These are phyloP conservation scores for Neotoxoptera formosana DNA, from an alignment of 1,140 invertebrate genomes.

Conservation along the genomic window DNA sequence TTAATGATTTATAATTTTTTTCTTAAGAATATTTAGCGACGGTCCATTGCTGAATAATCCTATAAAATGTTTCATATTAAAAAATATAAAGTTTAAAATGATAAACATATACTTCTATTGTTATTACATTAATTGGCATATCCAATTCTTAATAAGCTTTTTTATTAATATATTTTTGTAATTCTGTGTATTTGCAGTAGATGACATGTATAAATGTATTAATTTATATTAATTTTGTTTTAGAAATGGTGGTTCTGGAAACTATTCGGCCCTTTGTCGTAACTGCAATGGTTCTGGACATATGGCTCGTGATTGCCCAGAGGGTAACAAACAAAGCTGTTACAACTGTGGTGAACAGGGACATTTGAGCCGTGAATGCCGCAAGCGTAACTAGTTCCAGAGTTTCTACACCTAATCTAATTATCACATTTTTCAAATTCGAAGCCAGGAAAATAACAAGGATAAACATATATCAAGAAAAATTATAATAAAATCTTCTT, in stretches of 20 bases:
- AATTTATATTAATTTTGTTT: neutral
- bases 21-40: too few relatives aligned
- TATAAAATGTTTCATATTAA: too few relatives aligned
- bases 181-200: neutral
- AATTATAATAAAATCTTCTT: slow-evolving; percentile 41
- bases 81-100: too few relatives aligned
- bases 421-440: slow-evolving; percentile 41
- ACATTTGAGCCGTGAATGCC: slow-evolving; percentile 58
- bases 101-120: too few relatives aligned
- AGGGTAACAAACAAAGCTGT: slow-evolving; percentile 59
- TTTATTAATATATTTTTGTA: neutral
- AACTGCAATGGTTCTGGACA: slow-evolving; percentile 58
- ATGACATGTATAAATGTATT: neutral
- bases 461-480: slow-evolving; percentile 32
- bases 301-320: slow-evolving; percentile 59
- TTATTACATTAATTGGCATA: too few relatives aligned
- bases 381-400: slow-evolving; percentile 47
- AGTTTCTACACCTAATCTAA: neutral
- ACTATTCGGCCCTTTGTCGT: slow-evolving; percentile 51
- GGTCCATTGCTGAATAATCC: too few relatives aligned
- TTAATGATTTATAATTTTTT: neutral
- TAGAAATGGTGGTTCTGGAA: slow-evolving; percentile 41
- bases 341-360: slow-evolving; percentile 58
- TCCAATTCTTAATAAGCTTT: too few relatives aligned
- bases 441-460: slow-evolving; percentile 42